Percentiles rank a stretch among this genome's conserved stretches.
phyloP scores from a whole-genome alignment of 2,888 invertebrate species.

The Hydriomena furcata region DNA sequence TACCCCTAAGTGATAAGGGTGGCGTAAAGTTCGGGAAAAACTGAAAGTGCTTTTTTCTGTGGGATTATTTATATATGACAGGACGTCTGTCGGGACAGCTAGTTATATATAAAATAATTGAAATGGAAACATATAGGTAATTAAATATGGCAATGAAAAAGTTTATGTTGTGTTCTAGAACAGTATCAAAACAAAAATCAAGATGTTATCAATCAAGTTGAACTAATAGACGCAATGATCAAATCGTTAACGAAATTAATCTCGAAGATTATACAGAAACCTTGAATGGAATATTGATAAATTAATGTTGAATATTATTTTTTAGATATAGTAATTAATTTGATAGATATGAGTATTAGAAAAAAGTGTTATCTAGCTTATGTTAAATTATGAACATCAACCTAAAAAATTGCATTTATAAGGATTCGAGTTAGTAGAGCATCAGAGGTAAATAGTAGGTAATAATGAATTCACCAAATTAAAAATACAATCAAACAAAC shows the following conservation, averaged over 20 bases:
- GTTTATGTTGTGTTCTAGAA: not conserved
- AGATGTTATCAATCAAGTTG: slow-evolving; percentile 16
- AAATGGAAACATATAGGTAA: not conserved
- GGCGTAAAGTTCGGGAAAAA: too few relatives aligned
- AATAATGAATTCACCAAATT: too few relatives aligned
- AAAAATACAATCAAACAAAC: slow-evolving; percentile 14
- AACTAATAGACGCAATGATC: not conserved
- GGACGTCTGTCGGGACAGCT: too few relatives aligned
- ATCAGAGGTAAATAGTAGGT: too few relatives aligned
- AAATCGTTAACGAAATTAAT: slow-evolving; percentile 13
- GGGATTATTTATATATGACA: too few relatives aligned
- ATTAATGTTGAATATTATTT: slow-evolving; percentile 12
- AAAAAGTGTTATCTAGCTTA: too few relatives aligned
- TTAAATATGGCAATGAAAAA: slow-evolving; percentile 1
- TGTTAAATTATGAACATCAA: too few relatives aligned
- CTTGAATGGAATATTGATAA: slow-evolving; percentile 20
- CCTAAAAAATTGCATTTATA: too few relatives aligned
- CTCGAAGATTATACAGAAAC: slow-evolving; percentile 20
- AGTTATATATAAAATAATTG: too few relatives aligned
- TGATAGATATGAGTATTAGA: not conserved
- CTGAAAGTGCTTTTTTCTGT: too few relatives aligned
- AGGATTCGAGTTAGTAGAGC: too few relatives aligned
- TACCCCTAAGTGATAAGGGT: too few relatives aligned
- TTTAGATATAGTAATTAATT: slow-evolving; percentile 5
- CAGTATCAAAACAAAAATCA: slow-evolving; percentile 3